Evolutionary conservation across 35 echinoderm and acorn worm genomes (phyloP), one percentile per base, ranked within the genome.

Genomic region (Anneissia japonica): DNA sequence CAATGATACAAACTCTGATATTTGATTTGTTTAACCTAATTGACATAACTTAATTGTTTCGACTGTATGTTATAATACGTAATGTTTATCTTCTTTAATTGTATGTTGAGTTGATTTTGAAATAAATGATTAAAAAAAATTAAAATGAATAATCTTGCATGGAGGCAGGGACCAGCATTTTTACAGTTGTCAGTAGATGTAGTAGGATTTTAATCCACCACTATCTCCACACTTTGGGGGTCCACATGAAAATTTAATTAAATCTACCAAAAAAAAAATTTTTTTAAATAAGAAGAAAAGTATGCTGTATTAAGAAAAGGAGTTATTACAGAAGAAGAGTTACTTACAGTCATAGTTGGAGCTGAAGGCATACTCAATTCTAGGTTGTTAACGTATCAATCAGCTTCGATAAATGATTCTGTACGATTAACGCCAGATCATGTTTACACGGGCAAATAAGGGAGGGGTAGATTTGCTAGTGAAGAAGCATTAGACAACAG

Each of bases 371-470:
- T 86, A 29, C 64, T 91, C 1, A 91, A 90, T 72, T 74, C 82
- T 74, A 75, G 87, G 46, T 82, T 75, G 4, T 82, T 85, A 26
- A 89, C 83, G 23, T 34, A 36, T 36, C 79, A 33, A 38, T 41
- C 82, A 29, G 83, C 83, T 31, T 31, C 87, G 73, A 38, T 12
- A 75, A 77, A 56, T 11, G 46, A 56, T 26, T 13, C 11, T 56
- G 26, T 26, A 26, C 76, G 86, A 93, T 75, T 93, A 34, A 80
- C 85, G n/a, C 86, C 74, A 30, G 79, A 92, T 43, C 14, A 77
- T 82, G 34, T 37, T 9, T 92, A 56, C 36, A 88, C 23, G 31
- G 51, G 31, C 34, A 55, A 29, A n/a, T 76, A 7, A 7, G 5
- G 4, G 23, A 64, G 45, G 16, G 46, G 41, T 31, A 36, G 29